A percentile compares a stretch with the other conserved stretches of the same genome.
Conservation (phyloP, 2,888 invertebrate genomes). For the Chouioia cunea region DNA sequence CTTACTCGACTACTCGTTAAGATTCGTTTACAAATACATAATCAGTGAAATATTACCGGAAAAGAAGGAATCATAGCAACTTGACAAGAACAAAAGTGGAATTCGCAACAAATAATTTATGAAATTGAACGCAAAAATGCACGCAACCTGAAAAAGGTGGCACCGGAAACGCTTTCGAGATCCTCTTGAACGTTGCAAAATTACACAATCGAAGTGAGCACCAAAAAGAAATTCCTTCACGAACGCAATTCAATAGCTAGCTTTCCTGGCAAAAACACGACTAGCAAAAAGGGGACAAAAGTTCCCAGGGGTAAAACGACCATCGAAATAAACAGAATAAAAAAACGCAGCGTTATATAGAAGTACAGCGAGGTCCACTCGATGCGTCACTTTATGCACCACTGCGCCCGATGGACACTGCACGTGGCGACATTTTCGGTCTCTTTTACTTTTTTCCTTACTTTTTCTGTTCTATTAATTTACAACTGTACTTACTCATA, state of each 20-base stretch:
- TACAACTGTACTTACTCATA: not conserved
- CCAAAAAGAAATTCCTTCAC: not conserved
- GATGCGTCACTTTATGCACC: constrained; percentile 11
- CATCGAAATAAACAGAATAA: constrained; percentile 26
- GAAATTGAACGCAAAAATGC: too few species aligned
- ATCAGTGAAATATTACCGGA: too few species aligned
- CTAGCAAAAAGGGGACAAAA: not conserved
- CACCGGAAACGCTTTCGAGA: constrained; percentile 3
- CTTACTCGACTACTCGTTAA: too few species aligned
- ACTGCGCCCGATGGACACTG: constrained; percentile 4
- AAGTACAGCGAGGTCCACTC: not conserved
- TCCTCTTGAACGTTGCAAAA: constrained; percentile 1
- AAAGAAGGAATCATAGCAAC: too few species aligned
- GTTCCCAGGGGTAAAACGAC: not conserved
- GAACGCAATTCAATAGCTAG: not conserved
- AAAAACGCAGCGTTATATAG: constrained; percentile 3
- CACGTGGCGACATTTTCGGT: not conserved
- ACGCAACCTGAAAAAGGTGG: not conserved
- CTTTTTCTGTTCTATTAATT: constrained; percentile 1
- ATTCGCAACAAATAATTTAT: too few species aligned
- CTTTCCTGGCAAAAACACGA: not conserved
- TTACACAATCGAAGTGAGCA: constrained; percentile 4
- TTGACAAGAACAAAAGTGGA: too few species aligned
- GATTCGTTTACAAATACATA: too few species aligned
- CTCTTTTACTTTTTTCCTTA: not conserved